Evolutionary conservation across 2,888 invertebrate genomes (phyloP).

Genomic region (Operophtera brumata): DNA sequence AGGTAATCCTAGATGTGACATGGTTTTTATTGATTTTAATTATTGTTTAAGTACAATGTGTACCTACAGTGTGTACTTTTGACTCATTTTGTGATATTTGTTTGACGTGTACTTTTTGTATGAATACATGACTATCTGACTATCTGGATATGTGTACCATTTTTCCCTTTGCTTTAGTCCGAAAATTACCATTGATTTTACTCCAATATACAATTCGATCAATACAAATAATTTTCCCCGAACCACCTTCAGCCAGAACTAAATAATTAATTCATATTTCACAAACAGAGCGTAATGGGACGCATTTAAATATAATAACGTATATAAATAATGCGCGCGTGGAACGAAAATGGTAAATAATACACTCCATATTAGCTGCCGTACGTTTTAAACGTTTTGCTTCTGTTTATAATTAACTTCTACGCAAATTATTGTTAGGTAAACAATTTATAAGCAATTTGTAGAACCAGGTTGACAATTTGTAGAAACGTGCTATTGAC

Average conservation of each 20-base stretch:
- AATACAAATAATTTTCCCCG: not conserved
- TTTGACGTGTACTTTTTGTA: too few species aligned
- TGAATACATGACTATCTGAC: too few species aligned
- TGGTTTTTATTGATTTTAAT: too few species aligned
- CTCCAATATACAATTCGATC: not conserved
- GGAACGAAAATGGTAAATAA: not conserved
- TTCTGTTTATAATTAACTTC: not conserved
- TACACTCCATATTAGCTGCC: not conserved
- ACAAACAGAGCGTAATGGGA: slow-evolving; percentile 9
- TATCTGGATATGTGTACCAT: too few species aligned
- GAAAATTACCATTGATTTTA: too few species aligned
- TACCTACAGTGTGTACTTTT: too few species aligned
- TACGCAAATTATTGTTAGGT: not conserved
- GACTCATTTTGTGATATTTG: too few species aligned
- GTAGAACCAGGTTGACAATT: too few species aligned
- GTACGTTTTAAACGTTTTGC: not conserved
- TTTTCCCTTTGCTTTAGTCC: too few species aligned
- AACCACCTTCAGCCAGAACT: not conserved
- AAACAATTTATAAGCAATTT: not conserved
- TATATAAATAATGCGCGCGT: slow-evolving; percentile 9
- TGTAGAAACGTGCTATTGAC: too few species aligned
- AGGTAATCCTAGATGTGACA: too few species aligned
- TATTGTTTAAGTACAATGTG: too few species aligned
- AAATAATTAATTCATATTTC: slow-evolving; percentile 18
- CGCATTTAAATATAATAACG: slow-evolving; percentile 5